Conservation (phyloP, 1,140 invertebrate genomes). For the Drosophila pruinosa region DNA sequence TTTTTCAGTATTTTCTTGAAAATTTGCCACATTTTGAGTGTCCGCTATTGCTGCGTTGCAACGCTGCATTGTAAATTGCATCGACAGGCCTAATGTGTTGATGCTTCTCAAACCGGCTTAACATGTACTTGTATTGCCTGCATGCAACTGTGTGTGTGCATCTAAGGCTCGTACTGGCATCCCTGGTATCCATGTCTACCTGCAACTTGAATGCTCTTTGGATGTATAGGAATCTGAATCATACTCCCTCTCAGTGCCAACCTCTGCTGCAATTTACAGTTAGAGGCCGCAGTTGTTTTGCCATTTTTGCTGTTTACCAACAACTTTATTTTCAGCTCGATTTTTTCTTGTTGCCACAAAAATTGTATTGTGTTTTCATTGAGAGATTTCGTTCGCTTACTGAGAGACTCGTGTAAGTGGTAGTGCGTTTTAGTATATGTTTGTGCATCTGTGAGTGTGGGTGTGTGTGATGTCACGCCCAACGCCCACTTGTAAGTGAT, state of each 20-base stretch:
- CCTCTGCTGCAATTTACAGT: slow-evolving; percentile 62
- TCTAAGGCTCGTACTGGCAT: slow-evolving; percentile 30
- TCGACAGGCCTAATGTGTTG: slow-evolving; percentile 8
- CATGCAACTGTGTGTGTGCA: slow-evolving; percentile 14
- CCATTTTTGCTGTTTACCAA: slow-evolving; percentile 24
- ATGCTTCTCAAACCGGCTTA: slow-evolving; percentile 62
- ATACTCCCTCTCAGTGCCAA: slow-evolving; percentile 20
- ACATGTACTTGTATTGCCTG: slow-evolving; percentile 34
- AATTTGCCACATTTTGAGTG: slow-evolving; percentile 18
- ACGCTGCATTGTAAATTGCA: slow-evolving; percentile 38
- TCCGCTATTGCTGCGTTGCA: slow-evolving; percentile 54
- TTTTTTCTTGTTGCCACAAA: slow-evolving; percentile 40
- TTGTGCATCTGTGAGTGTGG: slow-evolving; percentile 19
- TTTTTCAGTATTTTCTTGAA: slow-evolving; percentile 20
- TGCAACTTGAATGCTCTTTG: background rate
- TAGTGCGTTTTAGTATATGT: background rate
- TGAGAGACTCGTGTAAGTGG: background rate
- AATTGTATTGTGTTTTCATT: slow-evolving; percentile 57
- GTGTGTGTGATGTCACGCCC: slow-evolving; percentile 17
- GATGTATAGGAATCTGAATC: slow-evolving; percentile 10
- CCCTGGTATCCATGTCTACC: slow-evolving; percentile 16
- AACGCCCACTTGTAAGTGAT: slow-evolving; percentile 22
- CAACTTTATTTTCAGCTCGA: slow-evolving; percentile 43
- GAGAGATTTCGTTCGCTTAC: slow-evolving; percentile 41
- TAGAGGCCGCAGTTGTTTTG: slow-evolving; percentile 51